A percentile compares a stretch with the other conserved stretches of the same genome.
Evolutionary conservation across 1,140 invertebrate species (phyloP).

Genomic region (Trypoxylus dichotomus): DNA sequence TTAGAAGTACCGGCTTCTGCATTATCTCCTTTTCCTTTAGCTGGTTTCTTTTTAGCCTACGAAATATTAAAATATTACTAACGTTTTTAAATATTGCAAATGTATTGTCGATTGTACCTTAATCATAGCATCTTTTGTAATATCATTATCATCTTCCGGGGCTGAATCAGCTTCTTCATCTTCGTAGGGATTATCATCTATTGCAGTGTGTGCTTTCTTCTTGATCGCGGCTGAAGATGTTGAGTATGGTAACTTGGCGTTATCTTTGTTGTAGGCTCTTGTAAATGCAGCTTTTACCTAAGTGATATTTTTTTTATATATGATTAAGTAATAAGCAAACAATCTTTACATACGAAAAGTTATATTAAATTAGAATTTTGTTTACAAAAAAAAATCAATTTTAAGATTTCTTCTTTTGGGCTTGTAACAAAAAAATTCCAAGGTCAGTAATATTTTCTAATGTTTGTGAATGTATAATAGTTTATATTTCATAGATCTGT

Average conservation of each 20-base stretch:
- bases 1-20: not conserved
- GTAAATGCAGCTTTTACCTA: slow-evolving; percentile 92
- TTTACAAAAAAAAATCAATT: too few species aligned
- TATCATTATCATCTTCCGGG: slow-evolving; percentile 63
- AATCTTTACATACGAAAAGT: too few species aligned
- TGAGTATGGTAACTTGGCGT: slow-evolving; percentile 70
- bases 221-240: slow-evolving; percentile 58
- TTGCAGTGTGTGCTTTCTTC: slow-evolving; percentile 58
- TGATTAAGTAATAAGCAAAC: not conserved
- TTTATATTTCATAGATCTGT: too few species aligned
- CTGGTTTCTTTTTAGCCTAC: slow-evolving; percentile 16
- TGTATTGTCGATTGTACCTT: slow-evolving; percentile 60
- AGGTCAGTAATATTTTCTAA: too few species aligned
- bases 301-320: slow-evolving; percentile 7
- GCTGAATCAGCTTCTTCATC: slow-evolving; percentile 55
- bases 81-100: not conserved
- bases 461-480: too few species aligned
- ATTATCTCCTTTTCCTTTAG: not conserved
- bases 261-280: slow-evolving; percentile 85
- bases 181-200: slow-evolving; percentile 53
- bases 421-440: too few species aligned
- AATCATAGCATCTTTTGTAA: slow-evolving; percentile 76
- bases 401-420: too few species aligned
- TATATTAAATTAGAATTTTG: too few species aligned
- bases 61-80: not conserved